A percentile compares a stretch with the other conserved stretches of the same genome.
Conservation (phyloP, 2,888 invertebrate species). For the Troides helena region DNA sequence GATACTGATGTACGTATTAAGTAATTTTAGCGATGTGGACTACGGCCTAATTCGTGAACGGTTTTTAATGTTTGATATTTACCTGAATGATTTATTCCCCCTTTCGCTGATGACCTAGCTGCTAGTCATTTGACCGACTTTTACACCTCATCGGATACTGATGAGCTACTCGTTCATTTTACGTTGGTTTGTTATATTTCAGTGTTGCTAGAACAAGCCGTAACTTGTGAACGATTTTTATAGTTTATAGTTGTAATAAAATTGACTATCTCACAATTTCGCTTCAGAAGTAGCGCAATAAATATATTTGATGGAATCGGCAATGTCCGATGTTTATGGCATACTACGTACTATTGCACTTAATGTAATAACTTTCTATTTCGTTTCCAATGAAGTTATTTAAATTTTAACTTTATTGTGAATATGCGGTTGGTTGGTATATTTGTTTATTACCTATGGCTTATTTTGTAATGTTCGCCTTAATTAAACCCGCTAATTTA, state of each 20-base stretch:
- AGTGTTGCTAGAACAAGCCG: constrained; percentile 5
- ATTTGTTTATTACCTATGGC: background rate
- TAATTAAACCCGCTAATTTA: constrained; percentile 41
- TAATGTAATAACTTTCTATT: constrained; percentile 24
- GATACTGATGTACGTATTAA: too few species aligned
- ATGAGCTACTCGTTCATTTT: background rate
- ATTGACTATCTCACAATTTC: constrained; percentile 27
- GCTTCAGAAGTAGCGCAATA: constrained; percentile 23
- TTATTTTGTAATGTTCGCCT: constrained; percentile 24
- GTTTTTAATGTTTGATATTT: too few species aligned
- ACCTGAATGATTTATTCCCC: too few species aligned
- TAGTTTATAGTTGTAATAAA: constrained; percentile 29
- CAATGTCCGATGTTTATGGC: constrained; percentile 22
- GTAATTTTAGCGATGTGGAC: too few species aligned
- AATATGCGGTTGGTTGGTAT: too few species aligned
- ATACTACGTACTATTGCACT: constrained; percentile 8
- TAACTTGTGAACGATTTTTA: constrained; percentile 26
- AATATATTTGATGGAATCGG: constrained; percentile 26
- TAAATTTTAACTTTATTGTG: too few species aligned
- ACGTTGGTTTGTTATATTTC: constrained; percentile 6
- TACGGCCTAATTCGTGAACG: too few species aligned
- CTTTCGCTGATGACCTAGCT: background rate
- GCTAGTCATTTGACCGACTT: background rate
- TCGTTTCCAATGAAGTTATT: background rate
- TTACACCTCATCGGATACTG: too few species aligned